phyloP scores from a whole-genome alignment of 2,888 invertebrate genomes.

The Dryobotodes eremita region DNA sequence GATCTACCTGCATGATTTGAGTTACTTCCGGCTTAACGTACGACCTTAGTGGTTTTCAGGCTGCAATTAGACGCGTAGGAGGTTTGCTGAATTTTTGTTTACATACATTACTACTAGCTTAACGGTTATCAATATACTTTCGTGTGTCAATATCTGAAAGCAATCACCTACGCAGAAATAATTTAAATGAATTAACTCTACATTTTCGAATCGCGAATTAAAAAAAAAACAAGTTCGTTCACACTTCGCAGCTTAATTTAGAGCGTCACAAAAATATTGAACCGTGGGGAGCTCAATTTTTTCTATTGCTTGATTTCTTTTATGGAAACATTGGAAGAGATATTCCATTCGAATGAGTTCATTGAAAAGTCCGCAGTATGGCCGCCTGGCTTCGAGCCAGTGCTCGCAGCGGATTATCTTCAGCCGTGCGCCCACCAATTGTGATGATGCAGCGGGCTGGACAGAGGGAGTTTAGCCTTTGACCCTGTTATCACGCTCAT shows the following conservation, averaged over 20 bases:
- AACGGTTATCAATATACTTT: not conserved
- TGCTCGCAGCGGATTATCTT: conserved; percentile 84
- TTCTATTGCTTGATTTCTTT: conserved; percentile 88
- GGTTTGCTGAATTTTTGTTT: not conserved
- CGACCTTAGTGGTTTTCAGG: not conserved
- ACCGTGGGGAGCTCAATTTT: conserved; percentile 75
- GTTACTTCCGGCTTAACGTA: not conserved
- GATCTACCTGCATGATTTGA: not conserved
- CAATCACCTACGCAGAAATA: not conserved
- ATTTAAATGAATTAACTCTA: not conserved
- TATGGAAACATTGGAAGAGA: conserved; percentile 88
- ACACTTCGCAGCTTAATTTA: conserved; percentile 37
- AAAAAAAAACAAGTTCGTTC: conserved; percentile 41
- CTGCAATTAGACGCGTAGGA: not conserved
- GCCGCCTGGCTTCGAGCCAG: conserved; percentile 87
- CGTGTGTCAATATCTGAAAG: not conserved
- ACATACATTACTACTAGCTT: not conserved
- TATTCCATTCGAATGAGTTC: conserved; percentile 89
- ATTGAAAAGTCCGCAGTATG: conserved; percentile 90
- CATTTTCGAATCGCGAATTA: not conserved
- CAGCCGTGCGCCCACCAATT: conserved; percentile 84
- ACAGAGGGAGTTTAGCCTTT: conserved; percentile 77
- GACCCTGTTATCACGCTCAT: conserved; percentile 77
- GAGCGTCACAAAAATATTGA: conserved; percentile 68
- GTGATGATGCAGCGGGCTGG: conserved; percentile 85